Percentiles rank a stretch among this genome's conserved stretches.
Evolutionary conservation across 2,797 vertebrate species (phyloP).

Genomic region (Diceros bicornis): DNA sequence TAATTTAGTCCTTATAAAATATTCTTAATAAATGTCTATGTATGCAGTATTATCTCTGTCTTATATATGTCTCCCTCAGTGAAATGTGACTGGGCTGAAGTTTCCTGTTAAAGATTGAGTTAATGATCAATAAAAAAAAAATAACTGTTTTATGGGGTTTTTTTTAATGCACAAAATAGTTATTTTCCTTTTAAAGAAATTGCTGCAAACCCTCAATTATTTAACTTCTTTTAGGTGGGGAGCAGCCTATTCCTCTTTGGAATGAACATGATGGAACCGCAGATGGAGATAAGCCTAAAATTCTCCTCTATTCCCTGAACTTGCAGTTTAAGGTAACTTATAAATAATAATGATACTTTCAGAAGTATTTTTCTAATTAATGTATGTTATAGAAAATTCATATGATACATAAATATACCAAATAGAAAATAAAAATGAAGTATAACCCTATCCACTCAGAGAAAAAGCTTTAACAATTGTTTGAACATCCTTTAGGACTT

Average conservation of each 20-base stretch:
- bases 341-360: neutral
- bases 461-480: neutral
- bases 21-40: neutral
- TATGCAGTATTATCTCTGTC: neutral
- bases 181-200: conserved; percentile 14
- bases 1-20: conserved; percentile 8
- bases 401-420: neutral
- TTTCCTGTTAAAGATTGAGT: neutral
- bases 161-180: neutral
- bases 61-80: neutral
- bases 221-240: conserved; percentile 92
- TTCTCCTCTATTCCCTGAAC: conserved; percentile 97
- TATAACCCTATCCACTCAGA: neutral
- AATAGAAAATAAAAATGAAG: conserved; percentile 37
- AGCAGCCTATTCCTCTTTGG: conserved; percentile 99
- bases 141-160: neutral
- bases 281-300: conserved; percentile 98
- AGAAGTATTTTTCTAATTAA: neutral
- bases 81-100: neutral
- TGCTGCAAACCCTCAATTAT: conserved; percentile 34
- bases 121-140: neutral
- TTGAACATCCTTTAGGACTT: neutral
- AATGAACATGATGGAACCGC: conserved; percentile 97
- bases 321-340: conserved; percentile 96
- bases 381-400: neutral